A percentile compares a stretch with the other conserved stretches of the same genome.
phyloP scores from a whole-genome alignment of 2,113 vertebrate genomes.

The Empidonax alnorum region DNA sequence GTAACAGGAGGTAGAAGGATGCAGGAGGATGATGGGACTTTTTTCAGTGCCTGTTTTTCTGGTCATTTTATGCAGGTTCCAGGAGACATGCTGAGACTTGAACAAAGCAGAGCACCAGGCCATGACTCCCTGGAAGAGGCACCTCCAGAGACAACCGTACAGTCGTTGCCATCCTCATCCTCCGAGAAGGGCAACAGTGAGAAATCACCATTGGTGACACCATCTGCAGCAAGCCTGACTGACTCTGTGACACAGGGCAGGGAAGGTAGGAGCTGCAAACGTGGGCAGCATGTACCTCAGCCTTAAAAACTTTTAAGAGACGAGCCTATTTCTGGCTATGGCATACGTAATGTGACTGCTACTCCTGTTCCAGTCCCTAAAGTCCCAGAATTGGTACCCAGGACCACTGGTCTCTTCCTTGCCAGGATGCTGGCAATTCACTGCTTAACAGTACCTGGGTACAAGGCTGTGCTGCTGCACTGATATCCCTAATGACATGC shows the following conservation, averaged over 20 bases:
- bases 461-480: neutral
- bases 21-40: neutral
- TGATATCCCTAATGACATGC: neutral
- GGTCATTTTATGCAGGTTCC: conserved; percentile 2
- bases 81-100: neutral
- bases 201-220: conserved; percentile 75
- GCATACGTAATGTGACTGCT: neutral
- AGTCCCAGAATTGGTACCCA: neutral
- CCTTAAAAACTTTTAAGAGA: neutral
- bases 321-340: neutral
- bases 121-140: conserved; percentile 49
- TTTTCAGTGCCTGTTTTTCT: neutral
- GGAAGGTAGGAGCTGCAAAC: conserved; percentile 69
- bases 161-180: conserved; percentile 50
- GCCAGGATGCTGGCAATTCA: neutral
- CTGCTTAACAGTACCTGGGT: neutral
- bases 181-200: conserved; percentile 59
- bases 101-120: conserved; percentile 25
- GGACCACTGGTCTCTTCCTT: neutral
- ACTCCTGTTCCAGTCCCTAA: neutral
- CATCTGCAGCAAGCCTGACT: conserved; percentile 80
- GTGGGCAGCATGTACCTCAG: neutral
- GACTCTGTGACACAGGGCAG: conserved; percentile 80
- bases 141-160: conserved; percentile 1
- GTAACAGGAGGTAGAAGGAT: neutral